phyloP scores from a whole-genome alignment of 2,113 vertebrate genomes.

The Muscicapa adusta region DNA sequence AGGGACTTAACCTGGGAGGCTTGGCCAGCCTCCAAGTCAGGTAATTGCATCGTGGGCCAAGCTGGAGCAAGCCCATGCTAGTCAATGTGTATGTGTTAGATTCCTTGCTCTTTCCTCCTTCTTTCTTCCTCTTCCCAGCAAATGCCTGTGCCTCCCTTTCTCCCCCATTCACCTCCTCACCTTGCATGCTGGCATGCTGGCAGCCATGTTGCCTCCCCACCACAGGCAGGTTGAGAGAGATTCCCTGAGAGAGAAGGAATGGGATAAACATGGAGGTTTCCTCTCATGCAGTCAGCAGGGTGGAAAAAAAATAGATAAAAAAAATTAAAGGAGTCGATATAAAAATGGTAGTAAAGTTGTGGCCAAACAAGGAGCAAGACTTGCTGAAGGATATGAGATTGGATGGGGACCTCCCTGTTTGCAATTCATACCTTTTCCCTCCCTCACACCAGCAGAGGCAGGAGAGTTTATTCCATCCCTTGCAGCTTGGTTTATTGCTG shows the following conservation, averaged over 20 bases:
- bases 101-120: neutral
- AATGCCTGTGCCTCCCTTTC: neutral
- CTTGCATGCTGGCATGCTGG: neutral
- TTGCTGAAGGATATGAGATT: neutral
- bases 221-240: neutral
- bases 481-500: neutral
- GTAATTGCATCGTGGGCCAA: conserved; percentile 8
- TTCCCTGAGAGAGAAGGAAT: neutral
- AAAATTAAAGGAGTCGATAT: neutral
- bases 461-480: neutral
- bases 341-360: neutral
- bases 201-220: neutral
- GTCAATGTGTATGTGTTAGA: neutral
- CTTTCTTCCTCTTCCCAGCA: neutral
- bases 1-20: conserved; percentile 19
- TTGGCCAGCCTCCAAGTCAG: conserved; percentile 42
- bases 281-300: neutral
- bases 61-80: conserved; percentile 28
- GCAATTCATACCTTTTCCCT: neutral
- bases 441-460: neutral
- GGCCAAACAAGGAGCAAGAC: neutral
- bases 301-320: neutral
- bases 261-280: neutral
- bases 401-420: neutral
- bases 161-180: neutral